Evolutionary conservation across 2,797 vertebrate genomes (phyloP).

Genomic region (Alectoris magna): DNA sequence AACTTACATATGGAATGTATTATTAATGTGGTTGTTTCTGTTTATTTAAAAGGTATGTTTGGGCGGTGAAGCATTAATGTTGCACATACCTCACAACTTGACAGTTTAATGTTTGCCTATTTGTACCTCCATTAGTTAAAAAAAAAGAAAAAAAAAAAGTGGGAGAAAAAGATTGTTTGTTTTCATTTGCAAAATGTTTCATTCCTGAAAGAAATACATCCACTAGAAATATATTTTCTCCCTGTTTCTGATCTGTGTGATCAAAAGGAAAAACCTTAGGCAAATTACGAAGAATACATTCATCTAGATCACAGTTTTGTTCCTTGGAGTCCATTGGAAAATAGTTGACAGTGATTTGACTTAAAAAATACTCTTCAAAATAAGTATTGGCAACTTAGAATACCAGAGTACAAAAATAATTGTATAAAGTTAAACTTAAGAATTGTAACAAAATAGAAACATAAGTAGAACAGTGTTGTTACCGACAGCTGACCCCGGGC

Average conservation of each 20-base stretch:
- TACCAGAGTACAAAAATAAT: background rate
- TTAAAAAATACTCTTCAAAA: background rate
- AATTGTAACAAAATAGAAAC: background rate
- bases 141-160: background rate
- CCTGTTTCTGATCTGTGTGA: background rate
- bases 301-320: background rate
- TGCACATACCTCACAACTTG: background rate
- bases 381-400: background rate
- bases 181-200: background rate
- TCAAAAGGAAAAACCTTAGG: background rate
- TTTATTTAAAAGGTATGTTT: background rate
- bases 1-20: background rate
- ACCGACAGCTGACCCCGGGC: too few species aligned
- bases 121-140: background rate
- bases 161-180: background rate
- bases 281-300: background rate
- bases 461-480: background rate
- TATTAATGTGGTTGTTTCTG: background rate
- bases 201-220: background rate
- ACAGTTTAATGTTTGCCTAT: background rate
- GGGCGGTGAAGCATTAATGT: background rate
- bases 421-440: background rate
- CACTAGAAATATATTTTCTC: background rate
- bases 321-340: background rate
- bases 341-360: background rate